Evolutionary conservation across 2,113 vertebrate species (phyloP).

Genomic region (Chloropsis hardwickii): DNA sequence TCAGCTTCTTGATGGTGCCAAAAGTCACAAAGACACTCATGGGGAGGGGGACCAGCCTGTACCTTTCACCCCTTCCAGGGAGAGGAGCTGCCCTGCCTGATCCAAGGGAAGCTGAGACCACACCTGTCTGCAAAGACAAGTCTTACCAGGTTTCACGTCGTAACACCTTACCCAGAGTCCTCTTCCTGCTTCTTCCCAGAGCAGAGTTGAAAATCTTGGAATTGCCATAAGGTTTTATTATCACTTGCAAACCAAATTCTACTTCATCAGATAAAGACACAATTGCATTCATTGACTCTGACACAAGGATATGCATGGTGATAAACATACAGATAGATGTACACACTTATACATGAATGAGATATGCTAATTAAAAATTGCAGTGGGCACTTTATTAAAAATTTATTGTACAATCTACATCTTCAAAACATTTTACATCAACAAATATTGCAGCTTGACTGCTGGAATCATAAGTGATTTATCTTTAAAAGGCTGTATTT

Average conservation of each 20-base stretch:
- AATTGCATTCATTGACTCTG: conserved; percentile 75
- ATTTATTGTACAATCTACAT: conserved; percentile 74
- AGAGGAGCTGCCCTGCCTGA: conserved; percentile 24
- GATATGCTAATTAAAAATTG: conserved; percentile 77
- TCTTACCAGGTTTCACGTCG: conserved; percentile 25
- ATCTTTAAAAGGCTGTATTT: conserved; percentile 70
- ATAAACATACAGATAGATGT: conserved; percentile 73
- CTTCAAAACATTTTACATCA: conserved; percentile 76
- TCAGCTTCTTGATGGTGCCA: not conserved
- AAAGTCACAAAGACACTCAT: not conserved
- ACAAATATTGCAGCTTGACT: conserved; percentile 70
- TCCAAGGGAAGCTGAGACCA: not conserved
- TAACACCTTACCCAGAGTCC: conserved; percentile 1
- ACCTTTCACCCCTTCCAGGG: not conserved
- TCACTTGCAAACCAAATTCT: conserved; percentile 73
- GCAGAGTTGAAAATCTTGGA: conserved; percentile 64
- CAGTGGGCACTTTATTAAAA: conserved; percentile 80
- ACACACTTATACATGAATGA: conserved; percentile 72
- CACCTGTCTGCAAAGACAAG: conserved; percentile 32
- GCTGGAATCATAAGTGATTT: conserved; percentile 68
- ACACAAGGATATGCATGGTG: conserved; percentile 64
- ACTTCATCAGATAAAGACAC: conserved; percentile 73
- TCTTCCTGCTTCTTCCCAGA: conserved; percentile 63
- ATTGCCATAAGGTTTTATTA: conserved; percentile 71
- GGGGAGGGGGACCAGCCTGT: not conserved